Conservation (phyloP, 2,797 vertebrate species). For the Ispidina picta region DNA sequence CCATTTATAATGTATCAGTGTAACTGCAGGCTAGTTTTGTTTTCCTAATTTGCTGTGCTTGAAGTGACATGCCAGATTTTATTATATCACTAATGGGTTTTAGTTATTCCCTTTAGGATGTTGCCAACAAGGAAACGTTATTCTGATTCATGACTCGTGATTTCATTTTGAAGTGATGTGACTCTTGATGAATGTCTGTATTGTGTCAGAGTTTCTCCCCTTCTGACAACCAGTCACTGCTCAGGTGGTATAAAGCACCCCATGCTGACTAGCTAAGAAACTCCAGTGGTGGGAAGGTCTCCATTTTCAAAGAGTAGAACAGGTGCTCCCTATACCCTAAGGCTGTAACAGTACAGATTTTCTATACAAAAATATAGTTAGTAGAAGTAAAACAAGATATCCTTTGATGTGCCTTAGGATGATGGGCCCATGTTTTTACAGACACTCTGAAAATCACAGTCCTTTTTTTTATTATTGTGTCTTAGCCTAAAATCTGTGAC, state of each 20-base stretch:
- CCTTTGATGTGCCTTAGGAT: not conserved
- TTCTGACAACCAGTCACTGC: not conserved
- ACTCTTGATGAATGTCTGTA: not conserved
- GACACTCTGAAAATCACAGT: not conserved
- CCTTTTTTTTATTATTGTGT: not conserved
- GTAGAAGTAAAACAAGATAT: not conserved
- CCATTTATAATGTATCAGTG: constrained; percentile 56
- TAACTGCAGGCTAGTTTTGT: constrained; percentile 57
- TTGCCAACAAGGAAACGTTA: constrained; percentile 7
- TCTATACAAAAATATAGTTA: not conserved
- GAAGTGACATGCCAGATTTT: constrained; percentile 48
- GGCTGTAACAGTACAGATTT: not conserved
- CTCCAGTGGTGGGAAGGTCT: not conserved
- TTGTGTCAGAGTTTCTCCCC: not conserved
- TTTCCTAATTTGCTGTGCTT: constrained; percentile 51
- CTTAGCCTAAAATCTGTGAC: not conserved
- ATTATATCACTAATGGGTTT: constrained; percentile 43
- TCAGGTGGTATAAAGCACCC: not conserved
- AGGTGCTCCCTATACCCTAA: not conserved
- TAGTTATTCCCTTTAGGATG: constrained; percentile 54
- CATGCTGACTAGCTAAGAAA: not conserved
- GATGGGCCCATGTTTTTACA: not conserved
- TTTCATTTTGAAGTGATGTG: constrained; percentile 34
- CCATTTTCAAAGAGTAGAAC: not conserved
- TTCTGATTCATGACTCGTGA: constrained; percentile 36